Percentiles rank a stretch among this genome's conserved stretches.
These are phyloP conservation scores for Lucilia sericata DNA, from an alignment of 1,140 invertebrate species.

Conservation along the genomic window DNA sequence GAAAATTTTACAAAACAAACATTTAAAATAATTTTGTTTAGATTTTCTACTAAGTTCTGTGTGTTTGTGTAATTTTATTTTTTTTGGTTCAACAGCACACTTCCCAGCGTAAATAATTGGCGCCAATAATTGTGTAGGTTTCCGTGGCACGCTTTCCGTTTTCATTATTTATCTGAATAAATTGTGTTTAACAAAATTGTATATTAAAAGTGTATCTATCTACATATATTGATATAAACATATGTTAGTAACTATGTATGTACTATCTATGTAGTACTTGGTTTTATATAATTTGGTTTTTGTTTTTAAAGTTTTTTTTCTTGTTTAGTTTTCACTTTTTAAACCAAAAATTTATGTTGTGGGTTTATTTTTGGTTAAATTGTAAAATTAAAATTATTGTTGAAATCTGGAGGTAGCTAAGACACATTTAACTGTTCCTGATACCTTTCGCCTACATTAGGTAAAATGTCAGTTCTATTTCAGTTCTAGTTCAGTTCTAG, in stretches of 20 bases:
- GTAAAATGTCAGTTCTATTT: too few relatives aligned
- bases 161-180: background rate
- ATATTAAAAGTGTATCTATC: slow-evolving; percentile 2
- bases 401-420: too few relatives aligned
- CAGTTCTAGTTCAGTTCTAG: too few relatives aligned
- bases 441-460: too few relatives aligned
- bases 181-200: slow-evolving; percentile 3
- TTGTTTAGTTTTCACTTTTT: background rate
- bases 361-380: background rate
- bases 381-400: too few relatives aligned
- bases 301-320: background rate
- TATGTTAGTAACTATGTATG: background rate
- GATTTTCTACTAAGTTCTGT: background rate
- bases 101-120: slow-evolving; percentile 14
- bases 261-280: background rate
- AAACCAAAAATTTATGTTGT: background rate
- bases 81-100: background rate
- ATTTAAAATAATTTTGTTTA: background rate
- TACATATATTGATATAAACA: background rate
- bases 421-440: too few relatives aligned
- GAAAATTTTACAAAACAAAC: background rate
- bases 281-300: background rate
- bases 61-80: background rate
- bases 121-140: slow-evolving; percentile 39
- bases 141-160: slow-evolving; percentile 38